phyloP scores from a whole-genome alignment of 2,888 invertebrate species.

The Drosophila infuscata region DNA sequence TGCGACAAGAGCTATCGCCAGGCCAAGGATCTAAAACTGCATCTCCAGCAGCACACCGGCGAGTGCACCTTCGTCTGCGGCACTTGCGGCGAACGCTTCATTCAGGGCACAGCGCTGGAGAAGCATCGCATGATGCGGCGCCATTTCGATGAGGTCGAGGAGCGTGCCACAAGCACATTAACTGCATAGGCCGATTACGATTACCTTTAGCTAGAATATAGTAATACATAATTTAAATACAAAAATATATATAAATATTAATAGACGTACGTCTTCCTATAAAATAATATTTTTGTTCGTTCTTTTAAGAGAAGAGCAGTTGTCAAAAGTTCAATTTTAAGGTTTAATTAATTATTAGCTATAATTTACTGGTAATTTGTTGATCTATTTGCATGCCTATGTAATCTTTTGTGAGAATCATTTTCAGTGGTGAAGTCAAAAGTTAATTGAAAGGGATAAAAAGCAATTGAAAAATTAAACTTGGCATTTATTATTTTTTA shows the following conservation, averaged over 20 bases:
- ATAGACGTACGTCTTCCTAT: background rate
- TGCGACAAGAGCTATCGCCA: conserved; percentile 87
- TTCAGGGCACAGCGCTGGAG: conserved; percentile 89
- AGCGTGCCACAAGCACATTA: conserved; percentile 31
- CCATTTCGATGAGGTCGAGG: conserved; percentile 72
- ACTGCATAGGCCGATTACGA: conserved; percentile 11
- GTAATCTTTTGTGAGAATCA: too few relatives aligned
- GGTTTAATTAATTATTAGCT: background rate
- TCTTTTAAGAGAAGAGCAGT: background rate
- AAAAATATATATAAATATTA: conserved; percentile 6
- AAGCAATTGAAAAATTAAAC: background rate
- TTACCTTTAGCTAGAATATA: background rate
- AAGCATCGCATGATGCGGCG: conserved; percentile 87
- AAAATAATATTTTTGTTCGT: background rate
- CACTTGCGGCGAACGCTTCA: conserved; percentile 84
- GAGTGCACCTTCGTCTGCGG: conserved; percentile 76
- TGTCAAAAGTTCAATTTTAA: background rate
- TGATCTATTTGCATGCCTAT: background rate
- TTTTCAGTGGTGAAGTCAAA: background rate
- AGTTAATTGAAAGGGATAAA: background rate
- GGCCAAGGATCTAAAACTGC: conserved; percentile 89
- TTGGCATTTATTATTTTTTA: background rate
- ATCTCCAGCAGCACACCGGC: conserved; percentile 89
- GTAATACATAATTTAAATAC: conserved; percentile 13
- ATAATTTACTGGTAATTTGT: background rate